These are phyloP conservation scores for Pogonus chalceus DNA, from an alignment of 1,140 invertebrate species.

Conservation along the genomic window DNA sequence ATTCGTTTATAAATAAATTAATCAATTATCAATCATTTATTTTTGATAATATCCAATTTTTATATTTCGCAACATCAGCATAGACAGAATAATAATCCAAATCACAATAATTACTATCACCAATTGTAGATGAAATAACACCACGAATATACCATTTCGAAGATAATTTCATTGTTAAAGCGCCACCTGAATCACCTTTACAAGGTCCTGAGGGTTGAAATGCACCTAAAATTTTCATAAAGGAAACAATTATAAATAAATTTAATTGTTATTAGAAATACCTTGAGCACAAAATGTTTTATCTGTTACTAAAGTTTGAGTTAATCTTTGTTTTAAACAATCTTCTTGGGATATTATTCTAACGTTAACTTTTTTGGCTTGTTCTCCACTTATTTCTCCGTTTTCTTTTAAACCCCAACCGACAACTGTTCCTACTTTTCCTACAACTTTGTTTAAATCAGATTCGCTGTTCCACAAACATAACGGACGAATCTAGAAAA, in stretches of 20 bases:
- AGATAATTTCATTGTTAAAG: constrained; percentile 23
- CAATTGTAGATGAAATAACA: constrained; percentile 38
- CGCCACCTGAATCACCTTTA: constrained; percentile 29
- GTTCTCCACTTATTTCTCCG: constrained; percentile 34
- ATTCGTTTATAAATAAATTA: too few species aligned
- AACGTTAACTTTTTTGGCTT: constrained; percentile 41
- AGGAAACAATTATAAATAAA: not conserved
- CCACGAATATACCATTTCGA: constrained; percentile 38
- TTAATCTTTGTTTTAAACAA: constrained; percentile 43
- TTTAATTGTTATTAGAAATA: constrained; percentile 26
- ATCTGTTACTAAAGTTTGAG: constrained; percentile 40
- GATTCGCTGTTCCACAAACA: constrained; percentile 42
- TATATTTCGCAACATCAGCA: constrained; percentile 39
- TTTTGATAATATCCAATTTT: constrained; percentile 41
- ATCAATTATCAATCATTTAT: too few species aligned
- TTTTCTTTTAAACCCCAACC: constrained; percentile 49
- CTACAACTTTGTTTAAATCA: constrained; percentile 31
- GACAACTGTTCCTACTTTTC: constrained; percentile 30
- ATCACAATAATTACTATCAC: constrained; percentile 26
- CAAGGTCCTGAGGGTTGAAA: constrained; percentile 27
- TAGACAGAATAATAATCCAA: constrained; percentile 45
- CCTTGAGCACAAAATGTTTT: constrained; percentile 48
- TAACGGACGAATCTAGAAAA: constrained; percentile 45
- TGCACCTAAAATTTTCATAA: constrained; percentile 20
- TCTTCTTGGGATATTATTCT: constrained; percentile 43